Evolutionary conservation across 2,113 vertebrate species (phyloP).

Genomic region (Microcebus tavaratra): DNA sequence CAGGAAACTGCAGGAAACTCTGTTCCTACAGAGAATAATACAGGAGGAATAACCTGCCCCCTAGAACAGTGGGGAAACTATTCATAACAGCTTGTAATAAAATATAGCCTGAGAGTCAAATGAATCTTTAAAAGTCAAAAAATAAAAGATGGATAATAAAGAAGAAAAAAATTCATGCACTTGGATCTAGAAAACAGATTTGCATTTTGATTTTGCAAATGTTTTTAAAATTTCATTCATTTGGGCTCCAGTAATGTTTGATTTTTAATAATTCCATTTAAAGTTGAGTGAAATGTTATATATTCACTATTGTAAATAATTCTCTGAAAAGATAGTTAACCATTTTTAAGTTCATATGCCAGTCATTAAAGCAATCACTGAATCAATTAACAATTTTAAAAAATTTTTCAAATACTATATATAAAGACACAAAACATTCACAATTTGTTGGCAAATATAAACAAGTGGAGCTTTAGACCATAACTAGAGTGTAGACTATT

Average conservation of each 20-base stretch:
- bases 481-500: background rate
- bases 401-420: background rate
- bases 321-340: background rate
- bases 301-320: conserved; percentile 31
- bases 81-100: conserved; percentile 47
- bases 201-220: conserved; percentile 51
- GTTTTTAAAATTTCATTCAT: conserved; percentile 17
- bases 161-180: background rate
- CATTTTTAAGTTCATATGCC: background rate
- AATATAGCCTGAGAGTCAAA: conserved; percentile 13
- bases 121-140: conserved; percentile 8
- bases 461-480: background rate
- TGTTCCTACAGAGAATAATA: conserved; percentile 65
- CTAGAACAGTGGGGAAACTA: conserved; percentile 51
- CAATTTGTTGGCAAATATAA: background rate
- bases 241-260: background rate
- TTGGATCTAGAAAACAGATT: conserved; percentile 2
- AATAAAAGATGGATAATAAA: conserved; percentile 32
- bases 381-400: background rate
- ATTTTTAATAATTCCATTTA: conserved; percentile 34
- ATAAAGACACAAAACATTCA: background rate
- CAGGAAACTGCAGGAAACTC: conserved; percentile 56
- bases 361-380: background rate
- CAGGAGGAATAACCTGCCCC: conserved; percentile 35
- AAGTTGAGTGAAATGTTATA: background rate